Conservation (phyloP, 2,113 vertebrate species). For the Callipepla squamata region DNA sequence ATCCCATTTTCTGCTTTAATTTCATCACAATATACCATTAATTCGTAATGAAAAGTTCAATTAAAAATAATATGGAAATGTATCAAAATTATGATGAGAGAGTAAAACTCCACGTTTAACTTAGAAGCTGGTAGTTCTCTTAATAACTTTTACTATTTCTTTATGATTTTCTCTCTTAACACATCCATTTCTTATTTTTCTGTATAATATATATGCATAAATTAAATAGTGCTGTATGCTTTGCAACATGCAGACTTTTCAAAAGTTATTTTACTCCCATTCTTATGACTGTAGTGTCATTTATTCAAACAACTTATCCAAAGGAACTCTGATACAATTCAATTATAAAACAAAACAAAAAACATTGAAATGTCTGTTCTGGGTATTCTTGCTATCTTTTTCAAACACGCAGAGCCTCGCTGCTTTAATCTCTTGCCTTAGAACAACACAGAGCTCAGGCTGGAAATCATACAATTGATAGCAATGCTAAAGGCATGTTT, state of each 20-base stretch:
- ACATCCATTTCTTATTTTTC: background rate
- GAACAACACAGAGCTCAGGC: background rate
- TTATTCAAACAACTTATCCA: background rate
- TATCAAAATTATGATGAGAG: background rate
- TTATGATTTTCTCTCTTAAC: background rate
- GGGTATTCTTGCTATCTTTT: background rate
- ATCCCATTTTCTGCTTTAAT: background rate
- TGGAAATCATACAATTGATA: background rate
- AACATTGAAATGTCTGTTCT: background rate
- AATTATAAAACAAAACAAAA: background rate
- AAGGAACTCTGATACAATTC: background rate
- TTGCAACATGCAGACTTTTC: background rate
- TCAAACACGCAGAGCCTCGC: background rate
- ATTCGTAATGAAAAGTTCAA: background rate
- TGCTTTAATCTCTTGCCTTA: background rate
- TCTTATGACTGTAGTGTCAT: background rate
- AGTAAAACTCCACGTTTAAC: background rate
- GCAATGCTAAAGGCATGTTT: background rate
- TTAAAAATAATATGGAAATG: background rate
- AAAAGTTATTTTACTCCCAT: background rate
- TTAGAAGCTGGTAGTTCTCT: background rate
- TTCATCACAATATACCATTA: background rate
- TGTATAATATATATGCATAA: background rate
- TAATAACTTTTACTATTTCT: background rate
- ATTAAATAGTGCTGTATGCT: background rate